A percentile compares a stretch with the other conserved stretches of the same genome.
Evolutionary conservation across 1,140 invertebrate genomes (phyloP).

Genomic region (Pogonomyrmex californicus): DNA sequence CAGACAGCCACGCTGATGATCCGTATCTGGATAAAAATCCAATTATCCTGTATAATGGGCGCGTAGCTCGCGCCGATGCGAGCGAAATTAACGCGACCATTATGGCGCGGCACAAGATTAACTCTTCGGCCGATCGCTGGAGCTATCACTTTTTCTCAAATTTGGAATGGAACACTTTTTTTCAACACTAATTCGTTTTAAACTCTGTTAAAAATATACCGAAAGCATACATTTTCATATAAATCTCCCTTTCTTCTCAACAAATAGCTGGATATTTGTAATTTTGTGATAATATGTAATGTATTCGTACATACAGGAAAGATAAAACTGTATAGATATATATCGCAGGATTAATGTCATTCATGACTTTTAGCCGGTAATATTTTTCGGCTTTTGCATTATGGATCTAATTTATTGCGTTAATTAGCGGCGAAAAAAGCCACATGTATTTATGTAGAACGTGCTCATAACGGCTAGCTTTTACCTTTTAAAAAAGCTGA

Average conservation of each 20-base stretch:
- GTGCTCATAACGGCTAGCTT: constrained; percentile 11
- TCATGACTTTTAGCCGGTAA: constrained; percentile 35
- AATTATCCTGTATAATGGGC: constrained; percentile 69
- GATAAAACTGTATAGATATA: not conserved
- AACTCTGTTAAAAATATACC: not conserved
- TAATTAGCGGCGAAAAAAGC: constrained; percentile 40
- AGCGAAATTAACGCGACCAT: constrained; percentile 52
- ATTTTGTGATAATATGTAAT: constrained; percentile 15
- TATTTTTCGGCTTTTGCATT: constrained; percentile 50
- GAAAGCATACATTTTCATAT: constrained; percentile 18
- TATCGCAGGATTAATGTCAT: constrained; percentile 31
- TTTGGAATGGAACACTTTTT: constrained; percentile 12
- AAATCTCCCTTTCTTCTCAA: not conserved
- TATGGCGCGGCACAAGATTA: constrained; percentile 36
- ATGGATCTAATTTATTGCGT: constrained; percentile 42
- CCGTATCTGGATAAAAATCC: constrained; percentile 67
- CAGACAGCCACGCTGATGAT: constrained; percentile 61
- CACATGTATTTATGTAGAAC: constrained; percentile 22
- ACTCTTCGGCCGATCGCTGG: constrained; percentile 34
- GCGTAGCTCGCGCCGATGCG: constrained; percentile 40
- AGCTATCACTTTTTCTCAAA: constrained; percentile 11
- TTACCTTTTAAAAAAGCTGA: constrained; percentile 50
- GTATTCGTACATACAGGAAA: not conserved
- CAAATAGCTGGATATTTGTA: not conserved
- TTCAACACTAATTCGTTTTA: not conserved